phyloP scores from a whole-genome alignment of 2,888 invertebrate species.

The Catocala fraxini region DNA sequence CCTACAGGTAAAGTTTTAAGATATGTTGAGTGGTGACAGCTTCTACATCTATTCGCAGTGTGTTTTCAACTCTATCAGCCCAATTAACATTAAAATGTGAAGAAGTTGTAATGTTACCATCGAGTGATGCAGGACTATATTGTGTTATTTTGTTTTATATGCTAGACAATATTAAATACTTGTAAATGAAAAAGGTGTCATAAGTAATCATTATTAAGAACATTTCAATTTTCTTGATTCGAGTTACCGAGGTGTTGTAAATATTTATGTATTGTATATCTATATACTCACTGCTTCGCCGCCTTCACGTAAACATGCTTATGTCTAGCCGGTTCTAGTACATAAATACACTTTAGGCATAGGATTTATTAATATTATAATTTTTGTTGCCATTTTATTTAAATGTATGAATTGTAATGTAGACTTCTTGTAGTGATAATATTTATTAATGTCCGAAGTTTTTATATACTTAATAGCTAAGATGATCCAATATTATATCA shows the following conservation, averaged over 20 bases:
- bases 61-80: no score
- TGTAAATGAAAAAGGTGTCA: not conserved
- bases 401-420: constrained; percentile 9
- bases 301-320: constrained; percentile 20
- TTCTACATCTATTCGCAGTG: no score
- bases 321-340: constrained; percentile 44
- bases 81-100: no score
- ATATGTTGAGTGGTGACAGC: no score
- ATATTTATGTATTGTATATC: constrained; percentile 3
- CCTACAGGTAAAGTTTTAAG: no score
- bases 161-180: not conserved
- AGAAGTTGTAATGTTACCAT: no score
- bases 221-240: constrained; percentile 16
- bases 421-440: constrained; percentile 5
- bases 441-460: not conserved
- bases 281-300: constrained; percentile 21
- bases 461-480: constrained; percentile 7
- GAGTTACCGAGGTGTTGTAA: constrained; percentile 25
- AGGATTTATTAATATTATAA: constrained; percentile 22
- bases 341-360: constrained; percentile 25
- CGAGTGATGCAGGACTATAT: no score
- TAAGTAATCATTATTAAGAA: no score
- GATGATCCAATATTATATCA: constrained; percentile 14
- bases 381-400: constrained; percentile 45
- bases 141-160: not conserved